Percentiles rank a stretch among this genome's conserved stretches.
Evolutionary conservation across 2,113 vertebrate genomes (phyloP).

Genomic region (Actinemys pallida): DNA sequence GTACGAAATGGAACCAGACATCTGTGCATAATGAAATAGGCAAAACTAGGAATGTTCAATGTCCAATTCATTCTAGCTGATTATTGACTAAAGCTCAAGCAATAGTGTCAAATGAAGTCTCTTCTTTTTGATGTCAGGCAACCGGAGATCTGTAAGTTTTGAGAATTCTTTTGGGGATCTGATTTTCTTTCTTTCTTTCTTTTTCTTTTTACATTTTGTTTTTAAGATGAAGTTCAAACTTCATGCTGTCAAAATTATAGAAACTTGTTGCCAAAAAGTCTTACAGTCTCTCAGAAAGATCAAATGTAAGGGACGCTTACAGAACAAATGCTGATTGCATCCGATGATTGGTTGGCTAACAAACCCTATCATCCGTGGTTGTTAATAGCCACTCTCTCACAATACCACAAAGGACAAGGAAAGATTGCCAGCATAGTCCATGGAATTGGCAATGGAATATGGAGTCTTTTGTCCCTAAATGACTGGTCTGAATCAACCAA

Average conservation of each 20-base stretch:
- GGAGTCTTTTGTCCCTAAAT: not conserved
- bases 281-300: not conserved
- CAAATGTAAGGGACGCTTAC: not conserved
- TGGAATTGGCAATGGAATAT: not conserved
- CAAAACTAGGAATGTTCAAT: slow-evolving; percentile 13
- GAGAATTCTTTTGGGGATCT: not conserved
- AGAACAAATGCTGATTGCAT: not conserved
- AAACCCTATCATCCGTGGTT: not conserved
- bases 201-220: not conserved
- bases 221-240: not conserved
- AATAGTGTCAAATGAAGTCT: not conserved
- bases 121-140: not conserved
- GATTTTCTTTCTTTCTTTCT: no score
- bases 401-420: not conserved
- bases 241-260: not conserved
- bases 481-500: not conserved
- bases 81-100: slow-evolving; percentile 6
- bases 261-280: not conserved
- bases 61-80: slow-evolving; percentile 31
- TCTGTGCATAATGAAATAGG: slow-evolving; percentile 63
- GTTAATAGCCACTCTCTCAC: not conserved
- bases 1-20: slow-evolving; percentile 63
- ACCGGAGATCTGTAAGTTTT: not conserved
- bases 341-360: not conserved
- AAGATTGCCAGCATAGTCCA: not conserved